These are phyloP conservation scores for Sylvia borin DNA, from an alignment of 2,797 vertebrate genomes.

Conservation along the genomic window DNA sequence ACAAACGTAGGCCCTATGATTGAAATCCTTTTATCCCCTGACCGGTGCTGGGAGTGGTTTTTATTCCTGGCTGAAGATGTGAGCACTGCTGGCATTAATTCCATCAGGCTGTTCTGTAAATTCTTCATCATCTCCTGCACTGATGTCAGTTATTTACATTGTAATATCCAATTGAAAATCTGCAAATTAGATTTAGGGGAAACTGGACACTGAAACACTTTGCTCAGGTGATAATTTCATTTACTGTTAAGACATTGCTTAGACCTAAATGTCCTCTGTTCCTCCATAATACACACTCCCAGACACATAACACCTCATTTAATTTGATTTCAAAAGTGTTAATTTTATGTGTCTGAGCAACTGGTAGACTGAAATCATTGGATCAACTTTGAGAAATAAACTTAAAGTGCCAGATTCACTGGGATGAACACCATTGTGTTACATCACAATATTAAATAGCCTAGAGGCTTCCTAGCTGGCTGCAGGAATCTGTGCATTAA, in stretches of 20 bases:
- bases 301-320: neutral
- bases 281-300: neutral
- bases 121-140: neutral
- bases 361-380: neutral
- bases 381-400: neutral
- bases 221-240: conserved; percentile 29
- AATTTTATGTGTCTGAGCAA: neutral
- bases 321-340: neutral
- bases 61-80: neutral
- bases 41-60: neutral
- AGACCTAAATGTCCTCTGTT: neutral
- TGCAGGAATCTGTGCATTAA: neutral
- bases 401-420: neutral
- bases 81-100: neutral
- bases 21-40: neutral
- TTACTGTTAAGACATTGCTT: conserved; percentile 12
- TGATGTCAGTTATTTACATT: neutral
- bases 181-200: conserved; percentile 3
- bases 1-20: neutral
- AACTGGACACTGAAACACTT: conserved; percentile 4
- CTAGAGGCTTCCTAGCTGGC: neutral
- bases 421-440: neutral
- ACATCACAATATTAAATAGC: neutral
- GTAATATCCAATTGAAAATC: conserved; percentile 5
- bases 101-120: neutral